Evolutionary conservation across 92 coral and sea anemone species (phyloP).

Genomic region (Phenganax marumi): DNA sequence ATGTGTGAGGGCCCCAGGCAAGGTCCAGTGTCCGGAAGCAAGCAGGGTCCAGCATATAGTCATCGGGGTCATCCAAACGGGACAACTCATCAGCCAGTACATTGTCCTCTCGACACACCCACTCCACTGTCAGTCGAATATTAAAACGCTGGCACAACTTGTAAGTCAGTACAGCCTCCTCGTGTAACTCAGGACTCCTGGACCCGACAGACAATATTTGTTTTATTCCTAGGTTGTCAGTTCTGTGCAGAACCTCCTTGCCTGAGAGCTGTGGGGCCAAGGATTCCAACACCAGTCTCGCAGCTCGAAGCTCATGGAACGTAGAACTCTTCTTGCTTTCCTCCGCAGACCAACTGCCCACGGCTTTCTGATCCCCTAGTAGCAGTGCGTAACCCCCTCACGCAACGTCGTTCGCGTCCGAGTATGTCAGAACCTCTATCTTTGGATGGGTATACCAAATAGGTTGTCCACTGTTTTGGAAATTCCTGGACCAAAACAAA

Average conservation of each 20-base stretch:
- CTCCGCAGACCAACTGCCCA: slow-evolving; percentile 56
- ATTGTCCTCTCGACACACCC: slow-evolving; percentile 54
- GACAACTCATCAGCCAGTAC: slow-evolving; percentile 47
- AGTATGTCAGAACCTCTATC: slow-evolving; percentile 56
- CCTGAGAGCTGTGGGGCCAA: slow-evolving; percentile 41
- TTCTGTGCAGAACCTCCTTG: slow-evolving; percentile 39
- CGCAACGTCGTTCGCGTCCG: slow-evolving; percentile 62
- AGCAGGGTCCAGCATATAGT: slow-evolving; percentile 54
- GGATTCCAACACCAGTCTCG: slow-evolving; percentile 53
- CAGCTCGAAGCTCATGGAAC: slow-evolving; percentile 49
- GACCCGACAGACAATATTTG: slow-evolving; percentile 53
- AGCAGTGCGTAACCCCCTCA: slow-evolving; percentile 51
- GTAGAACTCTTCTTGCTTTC: slow-evolving; percentile 56
- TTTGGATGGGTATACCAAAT: slow-evolving; percentile 59
- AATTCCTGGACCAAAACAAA: slow-evolving; percentile 48
- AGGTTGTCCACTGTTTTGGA: slow-evolving; percentile 46
- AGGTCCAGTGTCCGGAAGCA: slow-evolving; percentile 43
- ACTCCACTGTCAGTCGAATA: slow-evolving; percentile 54
- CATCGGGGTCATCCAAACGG: slow-evolving; percentile 50
- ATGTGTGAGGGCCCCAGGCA: slow-evolving; percentile 59
- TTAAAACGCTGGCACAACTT: slow-evolving; percentile 48
- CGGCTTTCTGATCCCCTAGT: slow-evolving; percentile 48
- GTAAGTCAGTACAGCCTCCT: slow-evolving; percentile 58
- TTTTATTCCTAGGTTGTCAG: slow-evolving; percentile 51
- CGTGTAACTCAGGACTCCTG: slow-evolving; percentile 46